A percentile compares a stretch with the other conserved stretches of the same genome.
Conservation (phyloP, 1,140 invertebrate genomes). For the Chironomus striatipennis region DNA sequence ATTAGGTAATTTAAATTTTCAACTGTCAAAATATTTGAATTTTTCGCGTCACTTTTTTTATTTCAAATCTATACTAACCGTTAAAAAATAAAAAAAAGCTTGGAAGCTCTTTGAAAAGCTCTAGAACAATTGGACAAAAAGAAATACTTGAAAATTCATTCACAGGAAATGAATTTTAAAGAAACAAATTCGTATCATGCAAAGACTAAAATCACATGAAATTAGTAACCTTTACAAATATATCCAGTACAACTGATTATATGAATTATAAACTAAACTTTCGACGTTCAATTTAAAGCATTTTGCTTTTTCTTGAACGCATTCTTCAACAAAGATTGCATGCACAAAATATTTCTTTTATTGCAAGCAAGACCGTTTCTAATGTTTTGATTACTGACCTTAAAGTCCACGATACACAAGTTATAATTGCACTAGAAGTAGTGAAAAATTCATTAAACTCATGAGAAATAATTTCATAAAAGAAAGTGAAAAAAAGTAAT, state of each 20-base stretch:
- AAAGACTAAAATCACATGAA: not conserved
- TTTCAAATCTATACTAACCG: not conserved
- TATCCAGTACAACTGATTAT: not conserved
- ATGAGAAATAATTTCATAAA: not conserved
- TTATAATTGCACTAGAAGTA: not conserved
- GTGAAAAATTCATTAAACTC: slow-evolving; percentile 1
- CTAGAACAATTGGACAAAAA: too few species aligned
- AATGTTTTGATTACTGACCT: slow-evolving; percentile 7
- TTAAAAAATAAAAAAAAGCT: too few species aligned
- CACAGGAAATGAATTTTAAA: too few species aligned
- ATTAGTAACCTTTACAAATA: not conserved
- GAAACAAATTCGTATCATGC: too few species aligned
- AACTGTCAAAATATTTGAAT: not conserved
- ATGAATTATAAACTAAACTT: not conserved
- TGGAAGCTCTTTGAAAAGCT: too few species aligned
- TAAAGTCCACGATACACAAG: not conserved
- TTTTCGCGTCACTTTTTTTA: not conserved
- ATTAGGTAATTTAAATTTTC: not conserved
- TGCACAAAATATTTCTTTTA: not conserved
- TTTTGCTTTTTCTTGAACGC: not conserved
- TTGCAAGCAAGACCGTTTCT: not conserved
- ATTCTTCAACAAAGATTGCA: not conserved
- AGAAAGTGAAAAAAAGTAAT: not conserved
- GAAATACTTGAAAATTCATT: too few species aligned
- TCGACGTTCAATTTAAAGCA: not conserved